Base-by-base conservation (phyloP, 2,888 invertebrate genomes). In the Cryptus armator region DNA sequence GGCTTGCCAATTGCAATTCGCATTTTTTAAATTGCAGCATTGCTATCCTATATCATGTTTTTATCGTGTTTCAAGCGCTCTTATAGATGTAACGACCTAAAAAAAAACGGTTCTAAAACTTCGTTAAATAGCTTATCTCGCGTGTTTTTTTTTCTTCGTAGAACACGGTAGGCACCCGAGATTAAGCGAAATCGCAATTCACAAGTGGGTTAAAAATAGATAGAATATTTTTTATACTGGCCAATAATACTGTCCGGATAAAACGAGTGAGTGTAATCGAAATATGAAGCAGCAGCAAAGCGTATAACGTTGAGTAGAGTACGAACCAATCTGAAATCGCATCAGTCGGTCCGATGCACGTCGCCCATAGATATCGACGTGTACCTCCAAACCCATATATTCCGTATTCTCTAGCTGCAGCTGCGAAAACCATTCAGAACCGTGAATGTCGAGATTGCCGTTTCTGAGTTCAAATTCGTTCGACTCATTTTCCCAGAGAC, bases 291-390 rank as follows among this genome's bases (percentile, higher is more conserved):
- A 56, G 29, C 77, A 68, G 56, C 24, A 12, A 59, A 32, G 37
- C 37, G 12, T 10, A 59, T 12, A 44, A 19, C 53, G 59, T 10
- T 56, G 48, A 48, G 29, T 76, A 62, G 59, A 66, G 64, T 67
- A 78, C 43, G 19, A 46, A 59, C 75, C 76, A 86, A 82, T 77
- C 80, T 77, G 48, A 77, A 84, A 83, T 83, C 82, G 80, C 82
- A 84, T 83, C 86, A 80, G 84, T 75, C 67, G 51, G 77, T 86
- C 72, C 84, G 48, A 67, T 72, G 56, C 74, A 66, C 70, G 66
- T 51, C 9, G 46, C 44, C 56, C 67, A 71, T 59, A 44, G 43
- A 83, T 83, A 51, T 32, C 43, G 51, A 81, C 68, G 66, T 78
- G 68, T 70, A 59, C 56, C 71, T 46, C 14, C 19, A 14, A 56